A percentile compares a stretch with the other conserved stretches of the same genome.
Conservation (phyloP, 2,797 vertebrate genomes). For the Clarias pachynema region DNA sequence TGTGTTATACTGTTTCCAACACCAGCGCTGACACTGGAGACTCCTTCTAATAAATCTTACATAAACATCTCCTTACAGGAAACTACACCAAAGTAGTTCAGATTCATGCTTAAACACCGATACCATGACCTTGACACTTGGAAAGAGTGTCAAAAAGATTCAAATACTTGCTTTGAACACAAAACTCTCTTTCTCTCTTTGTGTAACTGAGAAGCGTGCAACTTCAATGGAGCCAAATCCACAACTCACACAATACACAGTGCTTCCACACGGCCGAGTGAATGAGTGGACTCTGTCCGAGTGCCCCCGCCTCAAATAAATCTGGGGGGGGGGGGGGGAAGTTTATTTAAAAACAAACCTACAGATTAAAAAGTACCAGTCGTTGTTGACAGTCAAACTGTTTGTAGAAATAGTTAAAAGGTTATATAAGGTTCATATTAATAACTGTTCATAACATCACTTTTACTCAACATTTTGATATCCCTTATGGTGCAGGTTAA, state of each 20-base stretch:
- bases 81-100: background rate
- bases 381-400: too few species aligned
- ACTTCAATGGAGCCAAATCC: background rate
- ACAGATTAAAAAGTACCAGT: background rate
- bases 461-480: too few species aligned
- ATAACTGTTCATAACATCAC: too few species aligned
- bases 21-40: background rate
- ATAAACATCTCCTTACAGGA: background rate
- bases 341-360: background rate
- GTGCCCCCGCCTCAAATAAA: background rate
- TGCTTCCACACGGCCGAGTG: background rate
- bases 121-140: background rate
- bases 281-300: background rate
- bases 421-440: too few species aligned
- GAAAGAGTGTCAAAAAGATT: background rate
- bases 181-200: background rate
- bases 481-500: too few species aligned
- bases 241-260: background rate
- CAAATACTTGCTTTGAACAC: background rate
- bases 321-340: background rate
- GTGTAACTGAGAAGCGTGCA: constrained; percentile 17
- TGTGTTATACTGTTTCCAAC: background rate
- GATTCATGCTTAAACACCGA: background rate
- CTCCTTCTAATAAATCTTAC: background rate
- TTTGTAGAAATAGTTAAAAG: too few species aligned